phyloP scores from a whole-genome alignment of 2,888 invertebrate genomes.

The Toxonevra muliebris region DNA sequence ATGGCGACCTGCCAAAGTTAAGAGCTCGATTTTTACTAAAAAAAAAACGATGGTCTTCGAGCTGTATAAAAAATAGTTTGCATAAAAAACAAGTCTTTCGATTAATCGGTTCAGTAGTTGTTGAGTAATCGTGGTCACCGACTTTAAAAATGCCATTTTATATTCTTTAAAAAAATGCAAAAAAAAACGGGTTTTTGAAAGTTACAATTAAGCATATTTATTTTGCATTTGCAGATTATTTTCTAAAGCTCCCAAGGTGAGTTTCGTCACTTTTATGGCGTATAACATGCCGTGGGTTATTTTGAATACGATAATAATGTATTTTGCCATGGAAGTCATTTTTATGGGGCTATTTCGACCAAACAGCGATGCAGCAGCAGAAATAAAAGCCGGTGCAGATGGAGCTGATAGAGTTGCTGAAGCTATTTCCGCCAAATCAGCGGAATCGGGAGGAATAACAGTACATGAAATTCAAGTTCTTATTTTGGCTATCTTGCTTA shows the following conservation, averaged over 20 bases:
- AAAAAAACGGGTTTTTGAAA: too few species aligned
- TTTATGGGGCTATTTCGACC: slow-evolving; percentile 56
- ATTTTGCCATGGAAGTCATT: slow-evolving; percentile 45
- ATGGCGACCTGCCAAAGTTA: too few species aligned
- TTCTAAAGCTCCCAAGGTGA: slow-evolving; percentile 46
- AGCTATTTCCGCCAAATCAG: slow-evolving; percentile 11
- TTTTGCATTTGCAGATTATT: slow-evolving; percentile 54
- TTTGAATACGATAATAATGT: slow-evolving; percentile 41
- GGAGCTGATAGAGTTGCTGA: slow-evolving; percentile 15
- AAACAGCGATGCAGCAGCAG: slow-evolving; percentile 39
- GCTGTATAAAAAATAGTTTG: too few species aligned
- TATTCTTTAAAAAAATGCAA: too few species aligned
- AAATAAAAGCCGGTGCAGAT: slow-evolving; percentile 29
- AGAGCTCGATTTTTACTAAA: too few species aligned
- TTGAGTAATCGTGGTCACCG: too few species aligned
- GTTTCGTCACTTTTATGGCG: slow-evolving; percentile 49
- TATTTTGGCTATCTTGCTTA: slow-evolving; percentile 34
- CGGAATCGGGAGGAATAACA: slow-evolving; percentile 37
- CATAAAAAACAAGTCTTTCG: too few species aligned
- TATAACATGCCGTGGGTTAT: slow-evolving; percentile 48
- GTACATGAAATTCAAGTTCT: slow-evolving; percentile 39
- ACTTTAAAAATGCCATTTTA: too few species aligned
- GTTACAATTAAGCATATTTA: background rate
- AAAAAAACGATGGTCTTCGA: too few species aligned
- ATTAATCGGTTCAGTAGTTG: too few species aligned